These are phyloP conservation scores for Chrysomela aeneicollis DNA, from an alignment of 2,888 invertebrate species.

Conservation along the genomic window DNA sequence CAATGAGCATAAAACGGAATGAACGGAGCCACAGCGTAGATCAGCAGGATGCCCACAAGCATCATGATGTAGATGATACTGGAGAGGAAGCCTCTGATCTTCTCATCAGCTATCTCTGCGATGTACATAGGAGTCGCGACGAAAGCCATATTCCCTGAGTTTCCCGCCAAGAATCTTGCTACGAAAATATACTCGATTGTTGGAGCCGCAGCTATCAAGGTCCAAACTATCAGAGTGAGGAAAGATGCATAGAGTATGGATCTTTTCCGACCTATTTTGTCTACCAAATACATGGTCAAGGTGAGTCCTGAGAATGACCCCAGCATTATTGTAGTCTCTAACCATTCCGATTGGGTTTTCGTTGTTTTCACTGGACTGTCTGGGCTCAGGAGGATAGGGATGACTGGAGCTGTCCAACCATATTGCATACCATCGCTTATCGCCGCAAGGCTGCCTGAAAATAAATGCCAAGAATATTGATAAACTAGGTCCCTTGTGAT, in stretches of 20 bases:
- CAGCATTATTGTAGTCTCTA: conserved; percentile 52
- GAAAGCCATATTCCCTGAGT: conserved; percentile 54
- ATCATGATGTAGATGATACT: conserved; percentile 56
- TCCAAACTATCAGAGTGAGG: conserved; percentile 56
- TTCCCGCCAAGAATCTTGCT: conserved; percentile 55
- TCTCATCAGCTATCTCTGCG: conserved; percentile 57
- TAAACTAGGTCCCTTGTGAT: no score
- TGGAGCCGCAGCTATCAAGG: conserved; percentile 54
- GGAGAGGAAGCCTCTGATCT: conserved; percentile 56
- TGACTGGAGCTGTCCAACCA: conserved; percentile 59
- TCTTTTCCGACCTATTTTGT: conserved; percentile 55
- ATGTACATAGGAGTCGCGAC: conserved; percentile 59
- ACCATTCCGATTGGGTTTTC: conserved; percentile 49
- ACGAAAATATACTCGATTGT: conserved; percentile 53
- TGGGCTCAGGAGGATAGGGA: conserved; percentile 46
- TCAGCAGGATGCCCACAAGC: conserved; percentile 53
- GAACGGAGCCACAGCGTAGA: conserved; percentile 54
- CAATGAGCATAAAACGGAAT: conserved; percentile 53
- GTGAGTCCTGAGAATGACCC: conserved; percentile 55
- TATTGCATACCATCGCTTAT: conserved; percentile 61
- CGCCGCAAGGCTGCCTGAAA: conserved; percentile 57
- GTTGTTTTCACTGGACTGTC: conserved; percentile 51
- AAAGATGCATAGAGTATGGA: conserved; percentile 57
- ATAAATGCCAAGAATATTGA: no score
- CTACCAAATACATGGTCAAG: conserved; percentile 54